Conservation (phyloP, 2,888 invertebrate species). For the Rotaria magnacalcarata region DNA sequence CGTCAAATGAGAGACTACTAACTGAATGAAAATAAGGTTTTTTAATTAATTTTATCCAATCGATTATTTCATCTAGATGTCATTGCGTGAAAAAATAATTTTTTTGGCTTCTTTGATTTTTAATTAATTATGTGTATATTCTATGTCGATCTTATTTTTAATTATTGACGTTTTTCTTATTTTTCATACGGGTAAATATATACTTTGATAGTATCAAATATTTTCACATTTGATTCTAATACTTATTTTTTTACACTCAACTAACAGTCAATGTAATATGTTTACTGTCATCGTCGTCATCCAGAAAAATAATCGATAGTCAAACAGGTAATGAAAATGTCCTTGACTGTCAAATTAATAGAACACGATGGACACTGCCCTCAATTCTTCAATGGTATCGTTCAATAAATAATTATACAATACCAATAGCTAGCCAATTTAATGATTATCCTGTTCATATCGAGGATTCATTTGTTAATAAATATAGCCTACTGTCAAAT, state of each 20-base stretch:
- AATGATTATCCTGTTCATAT: conserved; percentile 27
- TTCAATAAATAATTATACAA: conserved; percentile 10
- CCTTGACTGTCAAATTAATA: background rate
- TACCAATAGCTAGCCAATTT: conserved; percentile 11
- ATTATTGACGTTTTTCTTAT: background rate
- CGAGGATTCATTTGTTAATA: background rate
- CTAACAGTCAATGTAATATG: background rate
- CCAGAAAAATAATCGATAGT: background rate
- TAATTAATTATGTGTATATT: background rate
- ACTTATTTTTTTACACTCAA: too few relatives aligned
- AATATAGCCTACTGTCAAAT: background rate
- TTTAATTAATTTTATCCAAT: background rate
- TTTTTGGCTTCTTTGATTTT: background rate
- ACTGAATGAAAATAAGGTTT: background rate
- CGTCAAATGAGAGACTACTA: too few relatives aligned
- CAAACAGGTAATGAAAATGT: background rate
- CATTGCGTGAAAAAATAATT: background rate
- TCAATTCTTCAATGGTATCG: conserved; percentile 16
- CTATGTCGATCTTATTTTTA: background rate
- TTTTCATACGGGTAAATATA: background rate
- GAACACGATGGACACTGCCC: background rate
- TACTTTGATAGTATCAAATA: background rate
- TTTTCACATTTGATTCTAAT: too few relatives aligned
- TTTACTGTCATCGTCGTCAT: background rate
- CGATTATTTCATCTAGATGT: background rate